Evolutionary conservation across 1,140 invertebrate species (phyloP), one percentile per base, ranked within the genome.

Genomic region (Micrasema longulum): DNA sequence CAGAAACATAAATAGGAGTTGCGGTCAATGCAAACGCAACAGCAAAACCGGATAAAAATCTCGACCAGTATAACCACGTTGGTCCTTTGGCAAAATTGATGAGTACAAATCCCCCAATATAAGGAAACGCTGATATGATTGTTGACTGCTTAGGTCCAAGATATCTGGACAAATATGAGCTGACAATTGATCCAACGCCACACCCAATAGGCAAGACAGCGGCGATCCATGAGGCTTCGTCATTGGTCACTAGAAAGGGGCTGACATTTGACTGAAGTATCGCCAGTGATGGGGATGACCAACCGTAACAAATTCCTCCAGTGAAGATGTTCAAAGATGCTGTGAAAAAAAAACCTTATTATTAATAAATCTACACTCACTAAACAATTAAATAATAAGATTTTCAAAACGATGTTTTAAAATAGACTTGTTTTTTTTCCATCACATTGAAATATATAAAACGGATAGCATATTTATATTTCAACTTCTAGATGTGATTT

Each of bases 1-100:
- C 86, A 0, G 79, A 79, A 3, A 83, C 76, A 57, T 83, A 87
- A 31, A 82, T 79, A 0, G 85, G 86, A 3, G 86, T 71, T 0
- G 85, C 76, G 0, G 79, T 76, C 43, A 84, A 86, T 38, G 79
- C 75, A 0, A 79, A 80, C 1, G 85, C 85, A 0, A 81, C 78
- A 1, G 80, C 77, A 0, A 83, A 65, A 3, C 86, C 86, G 10
- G 80, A 79, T 5, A 87, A 47, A 45, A 86, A 81, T 41, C 86
- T 77, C 1, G 83, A 80, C 0, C 79, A 72, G 16, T 79, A 80
- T 45, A 84, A 78, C 10, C 82, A 5, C 80, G 78, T 76, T 0
- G 82, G 73, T 48, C 67, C 79, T 1, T 76, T 76, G 0, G 83
- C 83, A 55, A 78, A 82, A 0, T 82, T 80, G 50, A 84, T 81